phyloP scores from a whole-genome alignment of 2,797 vertebrate species.

The Cirrhinus molitorella region DNA sequence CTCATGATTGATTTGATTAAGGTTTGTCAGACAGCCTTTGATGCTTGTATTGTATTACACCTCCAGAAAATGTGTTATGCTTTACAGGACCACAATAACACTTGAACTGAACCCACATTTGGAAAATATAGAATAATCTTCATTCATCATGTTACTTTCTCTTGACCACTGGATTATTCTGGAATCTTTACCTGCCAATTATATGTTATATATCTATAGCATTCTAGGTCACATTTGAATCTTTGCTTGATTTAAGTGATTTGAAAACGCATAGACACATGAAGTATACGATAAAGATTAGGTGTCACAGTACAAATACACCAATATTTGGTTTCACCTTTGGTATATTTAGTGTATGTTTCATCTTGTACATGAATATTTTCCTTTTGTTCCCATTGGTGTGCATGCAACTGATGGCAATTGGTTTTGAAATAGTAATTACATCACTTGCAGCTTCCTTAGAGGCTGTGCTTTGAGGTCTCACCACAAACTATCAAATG shows the following conservation, averaged over 20 bases:
- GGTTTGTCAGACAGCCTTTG: no score
- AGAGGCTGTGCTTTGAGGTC: constrained; percentile 14
- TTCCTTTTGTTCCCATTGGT: constrained; percentile 5
- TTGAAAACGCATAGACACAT: no score
- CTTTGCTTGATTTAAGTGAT: no score
- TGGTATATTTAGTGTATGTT: not conserved
- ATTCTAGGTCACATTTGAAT: no score
- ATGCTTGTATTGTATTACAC: not conserved
- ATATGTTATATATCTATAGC: no score
- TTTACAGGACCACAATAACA: not conserved
- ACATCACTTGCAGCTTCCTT: constrained; percentile 6
- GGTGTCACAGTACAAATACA: not conserved
- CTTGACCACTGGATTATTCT: not conserved
- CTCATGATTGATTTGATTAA: not conserved
- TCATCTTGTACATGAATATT: not conserved
- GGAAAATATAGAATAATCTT: not conserved
- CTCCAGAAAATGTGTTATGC: not conserved
- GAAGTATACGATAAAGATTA: no score
- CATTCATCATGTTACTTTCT: not conserved
- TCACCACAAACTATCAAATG: constrained; percentile 10
- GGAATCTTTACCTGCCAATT: no score
- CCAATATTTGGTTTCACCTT: not conserved
- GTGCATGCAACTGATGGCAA: constrained; percentile 2
- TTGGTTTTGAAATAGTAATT: constrained; percentile 23
- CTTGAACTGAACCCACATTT: not conserved